Conservation (phyloP, 2,888 invertebrate species). For the Mesopsocus fuscifrons region DNA sequence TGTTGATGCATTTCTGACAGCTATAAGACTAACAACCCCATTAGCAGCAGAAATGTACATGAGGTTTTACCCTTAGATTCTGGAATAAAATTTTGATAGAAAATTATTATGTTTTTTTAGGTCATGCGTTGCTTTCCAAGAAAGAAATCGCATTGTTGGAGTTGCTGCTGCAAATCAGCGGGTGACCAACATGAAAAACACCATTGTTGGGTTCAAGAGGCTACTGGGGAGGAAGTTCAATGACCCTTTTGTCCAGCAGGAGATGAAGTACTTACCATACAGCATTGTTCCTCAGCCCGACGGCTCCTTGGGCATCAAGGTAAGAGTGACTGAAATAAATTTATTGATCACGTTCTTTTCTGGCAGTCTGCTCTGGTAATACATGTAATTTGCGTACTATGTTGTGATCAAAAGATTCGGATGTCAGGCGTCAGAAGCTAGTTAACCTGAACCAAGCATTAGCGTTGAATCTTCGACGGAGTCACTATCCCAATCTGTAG, state of each 20-base stretch:
- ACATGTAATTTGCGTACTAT: no score
- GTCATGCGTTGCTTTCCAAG: conserved; percentile 88
- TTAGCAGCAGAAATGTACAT: no score
- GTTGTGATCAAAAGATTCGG: no score
- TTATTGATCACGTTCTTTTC: conserved; percentile 5
- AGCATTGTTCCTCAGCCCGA: conserved; percentile 52
- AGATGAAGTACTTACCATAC: conserved; percentile 61
- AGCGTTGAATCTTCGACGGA: no score
- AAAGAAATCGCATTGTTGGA: conserved; percentile 81
- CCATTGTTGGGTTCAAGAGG: conserved; percentile 83
- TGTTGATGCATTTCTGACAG: no score
- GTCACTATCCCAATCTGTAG: no score
- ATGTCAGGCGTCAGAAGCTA: no score
- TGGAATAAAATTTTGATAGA: no score
- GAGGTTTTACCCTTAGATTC: no score
- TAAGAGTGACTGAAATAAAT: conserved; percentile 25
- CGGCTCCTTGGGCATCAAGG: conserved; percentile 73
- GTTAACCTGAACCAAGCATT: no score
- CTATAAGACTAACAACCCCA: no score
- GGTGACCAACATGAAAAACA: conserved; percentile 94
- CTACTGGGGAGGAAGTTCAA: conserved; percentile 76
- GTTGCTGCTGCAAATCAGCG: conserved; percentile 93
- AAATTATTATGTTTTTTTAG: conserved; percentile 32
- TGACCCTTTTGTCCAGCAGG: conserved; percentile 75
- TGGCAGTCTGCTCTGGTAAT: background rate